Evolutionary conservation across 1,140 invertebrate species (phyloP), one percentile per base, ranked within the genome.

Genomic region (Ephestia elutella): DNA sequence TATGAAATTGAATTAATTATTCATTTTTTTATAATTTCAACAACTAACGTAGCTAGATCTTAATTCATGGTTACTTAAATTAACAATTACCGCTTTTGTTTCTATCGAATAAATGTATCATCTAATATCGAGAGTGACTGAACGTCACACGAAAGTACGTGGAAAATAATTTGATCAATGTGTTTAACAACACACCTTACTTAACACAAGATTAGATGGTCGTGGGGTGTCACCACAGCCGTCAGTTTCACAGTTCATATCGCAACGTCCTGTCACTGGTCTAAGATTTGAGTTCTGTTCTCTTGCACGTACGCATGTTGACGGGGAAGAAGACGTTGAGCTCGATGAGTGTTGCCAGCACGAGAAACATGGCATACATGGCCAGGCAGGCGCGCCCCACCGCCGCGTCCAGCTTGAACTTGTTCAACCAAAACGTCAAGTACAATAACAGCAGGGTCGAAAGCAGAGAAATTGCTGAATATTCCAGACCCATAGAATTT

Each of bases 291-390:
- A 85, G 72, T 74, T 83, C 85, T 57, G 60, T 75, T 73, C 85
- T 75, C 74, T 71, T 82, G 73, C 95, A 96, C 57, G 95, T 96
- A 63, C 94, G 95, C 65, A 95, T 89, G 89, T 96, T 96, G 62
- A 96, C 95, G 71, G 90, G 92, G 89, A 96, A 96, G 92, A 96
- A 96, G 60, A 95, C 94, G 89, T 96, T 96, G 60, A 96, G 91
- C 89, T 97, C 96, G 67, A 96, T 96, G 49, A 96, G 91, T 56
- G 93, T 95, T 49, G 95, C 95, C 57, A 97, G 90, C 55, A 96
- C 92, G 51, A 96, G 90, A 72, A 96, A 97, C 56, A 94, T 91
- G 54, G 92, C 92, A 82, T 97, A 97, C 92, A 96, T 95, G 56
- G 93, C 90, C 57, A 96, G 89, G 75, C 95, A 95, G 57, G 94